Conservation (phyloP, 2,113 vertebrate genomes). For the Poeciliopsis prolifica region DNA sequence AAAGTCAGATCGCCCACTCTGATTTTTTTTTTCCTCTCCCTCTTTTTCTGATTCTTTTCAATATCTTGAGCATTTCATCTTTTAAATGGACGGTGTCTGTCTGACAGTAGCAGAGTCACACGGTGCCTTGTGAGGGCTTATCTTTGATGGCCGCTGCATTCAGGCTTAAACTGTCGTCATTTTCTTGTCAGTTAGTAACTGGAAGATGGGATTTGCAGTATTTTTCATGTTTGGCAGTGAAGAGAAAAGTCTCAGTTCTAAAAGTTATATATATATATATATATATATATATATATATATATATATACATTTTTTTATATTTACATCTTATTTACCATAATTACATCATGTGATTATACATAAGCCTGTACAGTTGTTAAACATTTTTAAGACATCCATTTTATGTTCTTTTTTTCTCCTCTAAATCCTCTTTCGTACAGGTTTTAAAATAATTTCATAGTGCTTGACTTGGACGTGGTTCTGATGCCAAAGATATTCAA, state of each 20-base stretch:
- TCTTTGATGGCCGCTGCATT: not conserved
- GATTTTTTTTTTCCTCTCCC: conserved; percentile 6
- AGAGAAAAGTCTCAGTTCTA: not conserved
- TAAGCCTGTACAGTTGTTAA: not conserved
- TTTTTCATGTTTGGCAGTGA: not conserved
- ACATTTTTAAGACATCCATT: too few relatives aligned
- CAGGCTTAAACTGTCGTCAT: not conserved
- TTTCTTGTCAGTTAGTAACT: not conserved
- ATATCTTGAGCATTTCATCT: conserved; percentile 11
- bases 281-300: not conserved
- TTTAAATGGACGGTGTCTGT: conserved; percentile 4
- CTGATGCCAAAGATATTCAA: too few relatives aligned
- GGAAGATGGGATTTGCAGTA: not conserved
- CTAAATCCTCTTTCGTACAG: too few relatives aligned
- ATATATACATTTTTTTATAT: not conserved
- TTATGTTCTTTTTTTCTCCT: too few relatives aligned
- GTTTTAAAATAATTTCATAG: too few relatives aligned
- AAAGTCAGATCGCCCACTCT: conserved; percentile 37
- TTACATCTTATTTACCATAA: not conserved
- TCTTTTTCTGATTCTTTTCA: not conserved
- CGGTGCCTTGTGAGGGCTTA: conserved; percentile 4
- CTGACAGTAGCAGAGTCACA: not conserved
- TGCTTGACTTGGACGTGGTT: too few relatives aligned
- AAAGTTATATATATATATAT: not conserved
- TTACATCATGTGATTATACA: not conserved